phyloP scores from a whole-genome alignment of 2,888 invertebrate species.

The Gisinianus flammeolus region DNA sequence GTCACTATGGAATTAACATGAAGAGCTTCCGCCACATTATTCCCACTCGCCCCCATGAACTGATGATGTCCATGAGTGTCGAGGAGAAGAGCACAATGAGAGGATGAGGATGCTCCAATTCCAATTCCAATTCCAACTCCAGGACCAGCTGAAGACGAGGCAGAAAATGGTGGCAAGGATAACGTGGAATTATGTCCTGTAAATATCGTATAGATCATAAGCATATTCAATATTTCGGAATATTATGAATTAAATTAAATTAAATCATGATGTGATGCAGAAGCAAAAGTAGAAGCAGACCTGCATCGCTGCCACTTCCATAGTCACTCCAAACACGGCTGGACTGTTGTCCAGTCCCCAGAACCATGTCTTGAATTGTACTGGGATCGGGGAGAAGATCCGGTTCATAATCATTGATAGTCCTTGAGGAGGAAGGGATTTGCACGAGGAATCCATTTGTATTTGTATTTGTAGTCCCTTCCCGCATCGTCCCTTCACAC shows the following conservation, averaged over 20 bases:
- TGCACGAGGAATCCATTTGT: constrained; percentile 29
- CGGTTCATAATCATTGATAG: background rate
- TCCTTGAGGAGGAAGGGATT: background rate
- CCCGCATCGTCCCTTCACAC: background rate
- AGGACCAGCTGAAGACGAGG: background rate
- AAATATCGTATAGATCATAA: background rate
- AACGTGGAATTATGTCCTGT: constrained; percentile 22
- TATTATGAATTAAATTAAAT: background rate
- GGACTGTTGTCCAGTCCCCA: background rate
- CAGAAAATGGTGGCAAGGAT: constrained; percentile 3
- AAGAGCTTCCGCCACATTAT: constrained; percentile 1
- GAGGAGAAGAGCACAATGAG: constrained; percentile 5
- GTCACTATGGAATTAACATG: constrained; percentile 39
- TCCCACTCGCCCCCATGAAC: background rate
- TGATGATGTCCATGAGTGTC: constrained; percentile 1
- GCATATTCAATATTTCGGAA: background rate
- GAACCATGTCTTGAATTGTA: background rate
- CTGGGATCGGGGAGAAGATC: constrained; percentile 2
- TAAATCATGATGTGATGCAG: background rate
- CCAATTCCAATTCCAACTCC: background rate
- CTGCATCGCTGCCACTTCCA: constrained; percentile 35
- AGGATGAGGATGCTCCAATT: background rate
- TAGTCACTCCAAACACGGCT: constrained; percentile 28
- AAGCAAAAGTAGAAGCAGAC: background rate
- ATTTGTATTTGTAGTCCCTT: background rate